Evolutionary conservation across 2,113 vertebrate genomes (phyloP).

Genomic region (Fulmarus glacialis): DNA sequence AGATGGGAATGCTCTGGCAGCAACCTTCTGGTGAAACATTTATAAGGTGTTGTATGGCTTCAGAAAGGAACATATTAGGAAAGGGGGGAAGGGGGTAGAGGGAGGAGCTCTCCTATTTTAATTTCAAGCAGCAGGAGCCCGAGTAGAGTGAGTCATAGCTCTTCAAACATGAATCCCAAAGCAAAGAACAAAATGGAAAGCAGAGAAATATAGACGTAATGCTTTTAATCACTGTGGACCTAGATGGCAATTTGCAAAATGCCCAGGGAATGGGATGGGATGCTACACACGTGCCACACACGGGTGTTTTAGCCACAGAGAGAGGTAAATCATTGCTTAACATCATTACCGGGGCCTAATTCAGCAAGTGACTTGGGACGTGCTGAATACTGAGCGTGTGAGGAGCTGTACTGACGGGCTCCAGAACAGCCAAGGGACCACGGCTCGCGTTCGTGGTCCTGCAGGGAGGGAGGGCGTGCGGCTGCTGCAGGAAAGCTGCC

Average conservation of each 20-base stretch:
- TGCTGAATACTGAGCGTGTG: background rate
- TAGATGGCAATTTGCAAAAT: background rate
- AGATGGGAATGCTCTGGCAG: constrained; percentile 38
- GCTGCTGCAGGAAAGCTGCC: background rate
- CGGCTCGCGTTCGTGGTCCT: fast-evolving
- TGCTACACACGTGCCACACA: background rate
- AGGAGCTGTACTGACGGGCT: background rate
- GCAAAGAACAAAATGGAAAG: constrained; percentile 22
- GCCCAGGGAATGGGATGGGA: background rate
- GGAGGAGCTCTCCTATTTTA: constrained; percentile 28
- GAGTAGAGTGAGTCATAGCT: constrained; percentile 56
- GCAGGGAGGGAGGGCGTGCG: background rate
- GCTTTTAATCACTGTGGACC: background rate
- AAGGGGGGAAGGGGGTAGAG: background rate
- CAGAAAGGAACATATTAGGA: constrained; percentile 30
- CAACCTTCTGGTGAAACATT: constrained; percentile 61
- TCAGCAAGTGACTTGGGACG: background rate
- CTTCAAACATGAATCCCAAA: background rate
- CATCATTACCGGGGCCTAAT: background rate
- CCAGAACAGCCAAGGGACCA: fast-evolving
- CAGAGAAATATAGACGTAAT: background rate
- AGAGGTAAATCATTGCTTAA: background rate
- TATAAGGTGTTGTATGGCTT: constrained; percentile 38
- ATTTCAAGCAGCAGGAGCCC: constrained; percentile 25
- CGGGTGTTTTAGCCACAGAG: background rate